These are phyloP conservation scores for Odontocolon sp. DNA, from an alignment of 2,888 invertebrate genomes.

Conservation along the genomic window DNA sequence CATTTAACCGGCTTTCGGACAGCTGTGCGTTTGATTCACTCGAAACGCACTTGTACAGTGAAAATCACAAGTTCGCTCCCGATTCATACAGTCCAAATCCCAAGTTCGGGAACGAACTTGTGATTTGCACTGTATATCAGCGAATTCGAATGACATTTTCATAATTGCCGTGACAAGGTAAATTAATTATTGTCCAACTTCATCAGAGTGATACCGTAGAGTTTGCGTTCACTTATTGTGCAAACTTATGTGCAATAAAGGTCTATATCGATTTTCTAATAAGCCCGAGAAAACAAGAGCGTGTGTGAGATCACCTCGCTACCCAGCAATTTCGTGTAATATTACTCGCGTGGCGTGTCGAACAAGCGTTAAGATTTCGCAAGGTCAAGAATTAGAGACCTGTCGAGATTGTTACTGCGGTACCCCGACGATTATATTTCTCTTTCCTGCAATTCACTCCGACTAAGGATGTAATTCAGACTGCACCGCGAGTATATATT, in stretches of 20 bases:
- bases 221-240: conserved; percentile 1
- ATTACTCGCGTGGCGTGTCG: conserved; percentile 59
- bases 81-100: too few species aligned
- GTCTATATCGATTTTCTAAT: conserved; percentile 58
- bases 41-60: too few species aligned
- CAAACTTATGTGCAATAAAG: conserved; percentile 27
- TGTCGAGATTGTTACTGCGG: conserved; percentile 57
- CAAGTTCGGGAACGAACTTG: too few species aligned
- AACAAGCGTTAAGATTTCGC: conserved; percentile 59
- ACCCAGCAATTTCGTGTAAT: conserved; percentile 58
- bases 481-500: conserved; percentile 12
- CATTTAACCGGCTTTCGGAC: too few species aligned
- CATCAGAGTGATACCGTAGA: neutral
- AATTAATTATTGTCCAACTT: neutral
- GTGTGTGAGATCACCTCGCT: conserved; percentile 29
- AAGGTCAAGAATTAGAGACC: conserved; percentile 61
- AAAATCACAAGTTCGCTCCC: too few species aligned
- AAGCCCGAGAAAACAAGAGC: conserved; percentile 18
- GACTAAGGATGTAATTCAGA: neutral
- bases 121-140: neutral
- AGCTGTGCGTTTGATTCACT: too few species aligned
- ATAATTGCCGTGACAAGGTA: neutral
- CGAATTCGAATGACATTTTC: neutral
- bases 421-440: conserved; percentile 43
- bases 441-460: conserved; percentile 19